Conservation (phyloP, 2,113 vertebrate genomes). For the Carassius carassius region DNA sequence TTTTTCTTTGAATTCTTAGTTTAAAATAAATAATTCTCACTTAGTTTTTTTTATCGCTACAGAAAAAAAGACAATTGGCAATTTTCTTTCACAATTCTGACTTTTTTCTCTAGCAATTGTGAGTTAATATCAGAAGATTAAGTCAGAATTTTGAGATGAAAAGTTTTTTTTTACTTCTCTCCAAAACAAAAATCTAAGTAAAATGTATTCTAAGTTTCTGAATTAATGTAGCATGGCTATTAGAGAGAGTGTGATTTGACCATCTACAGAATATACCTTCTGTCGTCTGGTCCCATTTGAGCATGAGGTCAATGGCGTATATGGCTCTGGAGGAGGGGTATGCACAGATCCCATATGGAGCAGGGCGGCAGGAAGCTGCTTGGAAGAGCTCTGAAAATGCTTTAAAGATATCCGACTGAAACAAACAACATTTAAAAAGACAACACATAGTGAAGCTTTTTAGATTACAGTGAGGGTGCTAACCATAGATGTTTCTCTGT, state of each 20-base stretch:
- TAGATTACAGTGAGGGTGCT: background rate
- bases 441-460: too few relatives aligned
- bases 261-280: slow-evolving; percentile 74
- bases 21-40: too few relatives aligned
- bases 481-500: too few relatives aligned
- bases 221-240: background rate
- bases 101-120: too few relatives aligned
- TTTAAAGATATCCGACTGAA: slow-evolving; percentile 81
- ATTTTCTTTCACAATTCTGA: too few relatives aligned
- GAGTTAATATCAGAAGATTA: too few relatives aligned
- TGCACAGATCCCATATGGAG: slow-evolving; percentile 84
- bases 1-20: too few relatives aligned
- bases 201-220: background rate
- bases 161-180: background rate
- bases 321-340: slow-evolving; percentile 89
- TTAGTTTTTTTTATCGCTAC: too few relatives aligned
- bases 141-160: too few relatives aligned
- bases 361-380: slow-evolving; percentile 80
- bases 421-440: background rate
- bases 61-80: too few relatives aligned
- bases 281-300: slow-evolving; percentile 83
- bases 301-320: slow-evolving; percentile 93
- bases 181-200: background rate
- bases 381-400: slow-evolving; percentile 86
- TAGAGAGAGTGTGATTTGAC: background rate